Conservation (phyloP, 2,797 vertebrate species). For the Pangasius mekongensis region DNA sequence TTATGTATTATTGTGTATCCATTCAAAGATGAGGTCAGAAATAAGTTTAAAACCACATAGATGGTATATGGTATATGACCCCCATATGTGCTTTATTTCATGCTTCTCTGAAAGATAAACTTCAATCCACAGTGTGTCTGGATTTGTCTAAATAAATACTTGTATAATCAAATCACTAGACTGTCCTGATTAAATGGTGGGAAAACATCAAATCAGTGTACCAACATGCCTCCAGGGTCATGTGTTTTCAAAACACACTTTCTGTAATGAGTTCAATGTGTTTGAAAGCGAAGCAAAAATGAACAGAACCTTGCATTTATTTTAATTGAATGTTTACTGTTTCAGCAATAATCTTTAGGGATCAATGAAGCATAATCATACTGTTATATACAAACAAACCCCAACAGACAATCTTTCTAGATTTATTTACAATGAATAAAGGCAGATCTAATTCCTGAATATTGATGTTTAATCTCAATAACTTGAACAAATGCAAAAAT, state of each 20-base stretch:
- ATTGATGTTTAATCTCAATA: not conserved
- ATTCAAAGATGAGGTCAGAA: slow-evolving; percentile 2
- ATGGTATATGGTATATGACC: not conserved
- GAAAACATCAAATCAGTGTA: slow-evolving; percentile 20
- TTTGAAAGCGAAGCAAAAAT: slow-evolving; percentile 2
- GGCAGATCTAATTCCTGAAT: not conserved
- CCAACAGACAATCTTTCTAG: not conserved
- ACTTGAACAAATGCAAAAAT: not conserved
- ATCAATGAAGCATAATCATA: slow-evolving; percentile 19
- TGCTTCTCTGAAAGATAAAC: slow-evolving; percentile 11
- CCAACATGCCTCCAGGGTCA: slow-evolving; percentile 8
- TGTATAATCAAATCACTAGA: slow-evolving; percentile 23
- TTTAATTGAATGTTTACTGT: slow-evolving; percentile 22
- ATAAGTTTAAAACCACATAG: not conserved
- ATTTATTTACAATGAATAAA: slow-evolving; percentile 12
- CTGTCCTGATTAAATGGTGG: slow-evolving; percentile 12
- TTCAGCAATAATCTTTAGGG: slow-evolving; percentile 15
- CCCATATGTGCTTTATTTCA: slow-evolving; percentile 20
- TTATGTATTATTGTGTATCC: not conserved
- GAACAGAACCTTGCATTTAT: slow-evolving; percentile 8
- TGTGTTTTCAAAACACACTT: slow-evolving; percentile 16
- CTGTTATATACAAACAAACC: slow-evolving; percentile 26
- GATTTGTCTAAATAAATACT: slow-evolving; percentile 17
- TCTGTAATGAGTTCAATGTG: slow-evolving; percentile 17
- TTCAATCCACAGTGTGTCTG: not conserved